Conservation (phyloP, 2,113 vertebrate genomes). For the Steatornis caripensis region DNA sequence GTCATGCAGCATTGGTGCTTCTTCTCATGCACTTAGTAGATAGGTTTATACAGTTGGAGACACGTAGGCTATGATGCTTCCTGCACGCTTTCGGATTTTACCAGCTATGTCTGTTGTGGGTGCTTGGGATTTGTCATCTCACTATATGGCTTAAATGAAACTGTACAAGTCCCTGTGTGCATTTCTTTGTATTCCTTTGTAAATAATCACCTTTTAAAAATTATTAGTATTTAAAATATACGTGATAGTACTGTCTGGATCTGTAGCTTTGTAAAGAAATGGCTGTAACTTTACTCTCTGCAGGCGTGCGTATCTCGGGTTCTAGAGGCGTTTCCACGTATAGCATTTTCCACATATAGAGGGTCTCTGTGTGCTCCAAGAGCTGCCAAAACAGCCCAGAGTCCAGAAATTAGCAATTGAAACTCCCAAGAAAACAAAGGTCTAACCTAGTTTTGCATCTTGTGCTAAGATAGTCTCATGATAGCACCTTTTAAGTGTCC, state of each 20-base stretch:
- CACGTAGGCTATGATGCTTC: background rate
- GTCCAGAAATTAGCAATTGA: background rate
- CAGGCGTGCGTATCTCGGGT: background rate
- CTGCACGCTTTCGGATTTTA: background rate
- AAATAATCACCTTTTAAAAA: background rate
- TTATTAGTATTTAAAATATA: background rate
- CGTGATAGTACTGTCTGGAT: background rate
- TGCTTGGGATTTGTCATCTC: background rate
- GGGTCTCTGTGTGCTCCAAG: background rate
- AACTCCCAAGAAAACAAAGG: background rate
- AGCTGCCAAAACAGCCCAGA: background rate
- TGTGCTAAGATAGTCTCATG: background rate
- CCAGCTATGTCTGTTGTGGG: background rate
- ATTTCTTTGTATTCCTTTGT: background rate
- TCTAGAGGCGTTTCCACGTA: background rate
- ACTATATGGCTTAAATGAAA: background rate
- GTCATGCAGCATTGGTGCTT: background rate
- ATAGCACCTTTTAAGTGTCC: background rate
- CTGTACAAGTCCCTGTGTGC: background rate
- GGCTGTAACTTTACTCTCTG: background rate
- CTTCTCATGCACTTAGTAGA: background rate
- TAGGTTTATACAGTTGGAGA: background rate
- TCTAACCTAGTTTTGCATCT: background rate
- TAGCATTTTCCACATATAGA: background rate
- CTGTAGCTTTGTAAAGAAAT: background rate